Evolutionary conservation across 2,888 invertebrate species (phyloP).

Genomic region (Gryllus longicercus): DNA sequence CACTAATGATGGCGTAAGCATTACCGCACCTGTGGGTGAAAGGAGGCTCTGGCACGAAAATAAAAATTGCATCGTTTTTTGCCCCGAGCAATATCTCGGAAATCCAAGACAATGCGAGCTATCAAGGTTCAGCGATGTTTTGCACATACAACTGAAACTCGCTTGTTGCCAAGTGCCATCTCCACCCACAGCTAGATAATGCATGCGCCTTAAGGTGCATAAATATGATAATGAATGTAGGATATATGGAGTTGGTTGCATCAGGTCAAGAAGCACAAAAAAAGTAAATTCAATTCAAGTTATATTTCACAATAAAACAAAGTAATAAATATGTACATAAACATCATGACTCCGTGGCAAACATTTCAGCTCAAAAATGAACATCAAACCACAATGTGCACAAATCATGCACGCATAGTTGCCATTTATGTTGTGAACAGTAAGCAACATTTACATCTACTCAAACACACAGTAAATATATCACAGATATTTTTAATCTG

Average conservation of each 20-base stretch:
- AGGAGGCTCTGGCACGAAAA: too few species aligned
- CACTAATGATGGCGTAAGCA: too few species aligned
- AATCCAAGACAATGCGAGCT: too few species aligned
- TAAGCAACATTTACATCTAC: conserved; percentile 2
- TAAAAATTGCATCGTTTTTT: too few species aligned
- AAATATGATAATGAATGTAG: neutral
- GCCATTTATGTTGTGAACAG: neutral
- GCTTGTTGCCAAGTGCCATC: too few species aligned
- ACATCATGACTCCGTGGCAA: neutral
- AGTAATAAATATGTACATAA: conserved; percentile 2
- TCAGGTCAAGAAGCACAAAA: neutral
- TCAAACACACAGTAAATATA: neutral
- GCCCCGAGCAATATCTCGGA: too few species aligned
- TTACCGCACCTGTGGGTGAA: too few species aligned
- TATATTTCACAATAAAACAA: conserved; percentile 3
- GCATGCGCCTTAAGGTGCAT: too few species aligned
- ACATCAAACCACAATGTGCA: neutral
- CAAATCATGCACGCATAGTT: neutral
- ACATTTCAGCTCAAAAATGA: neutral
- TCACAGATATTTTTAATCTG: neutral
- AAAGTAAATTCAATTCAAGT: neutral
- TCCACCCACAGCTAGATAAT: too few species aligned
- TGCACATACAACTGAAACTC: too few species aligned
- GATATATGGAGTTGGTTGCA: neutral
- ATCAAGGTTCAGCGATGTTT: too few species aligned